Percentiles rank a stretch among this genome's conserved stretches.
Conservation (phyloP, 2,113 vertebrate genomes). For the Ceyx melanurus region DNA sequence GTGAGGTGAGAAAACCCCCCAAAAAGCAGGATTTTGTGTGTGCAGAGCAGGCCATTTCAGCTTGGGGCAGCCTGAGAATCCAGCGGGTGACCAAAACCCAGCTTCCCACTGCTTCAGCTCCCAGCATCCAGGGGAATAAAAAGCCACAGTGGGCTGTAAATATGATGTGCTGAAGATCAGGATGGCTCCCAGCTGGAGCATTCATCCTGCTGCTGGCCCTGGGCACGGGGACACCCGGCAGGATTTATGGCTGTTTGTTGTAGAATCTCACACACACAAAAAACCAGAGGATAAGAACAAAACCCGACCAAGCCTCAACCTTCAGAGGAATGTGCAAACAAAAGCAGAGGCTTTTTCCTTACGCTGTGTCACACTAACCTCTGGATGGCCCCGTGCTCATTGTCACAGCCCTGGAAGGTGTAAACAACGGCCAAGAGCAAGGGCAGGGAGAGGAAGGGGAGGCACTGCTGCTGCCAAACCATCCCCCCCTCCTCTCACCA, state of each 20-base stretch:
- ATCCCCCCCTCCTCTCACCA: neutral
- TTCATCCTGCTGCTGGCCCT: neutral
- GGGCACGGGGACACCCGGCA: neutral
- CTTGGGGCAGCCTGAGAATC: too few species aligned
- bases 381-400: conserved; percentile 36
- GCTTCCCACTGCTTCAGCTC: too few species aligned
- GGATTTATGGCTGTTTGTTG: conserved; percentile 57
- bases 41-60: too few species aligned
- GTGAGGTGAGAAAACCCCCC: too few species aligned
- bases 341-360: conserved; percentile 13
- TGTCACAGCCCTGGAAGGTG: conserved; percentile 36
- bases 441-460: neutral
- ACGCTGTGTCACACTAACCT: conserved; percentile 49
- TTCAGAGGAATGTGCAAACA: neutral
- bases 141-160: neutral
- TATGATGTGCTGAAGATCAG: neutral
- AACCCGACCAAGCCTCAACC: neutral
- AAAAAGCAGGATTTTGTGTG: too few species aligned
- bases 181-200: neutral
- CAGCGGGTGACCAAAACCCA: too few species aligned
- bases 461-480: neutral
- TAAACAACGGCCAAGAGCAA: conserved; percentile 9
- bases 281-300: neutral
- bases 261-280: neutral
- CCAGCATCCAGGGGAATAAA: too few species aligned